These are phyloP conservation scores for Cydia splendana DNA, from an alignment of 1,140 invertebrate species.

Conservation along the genomic window DNA sequence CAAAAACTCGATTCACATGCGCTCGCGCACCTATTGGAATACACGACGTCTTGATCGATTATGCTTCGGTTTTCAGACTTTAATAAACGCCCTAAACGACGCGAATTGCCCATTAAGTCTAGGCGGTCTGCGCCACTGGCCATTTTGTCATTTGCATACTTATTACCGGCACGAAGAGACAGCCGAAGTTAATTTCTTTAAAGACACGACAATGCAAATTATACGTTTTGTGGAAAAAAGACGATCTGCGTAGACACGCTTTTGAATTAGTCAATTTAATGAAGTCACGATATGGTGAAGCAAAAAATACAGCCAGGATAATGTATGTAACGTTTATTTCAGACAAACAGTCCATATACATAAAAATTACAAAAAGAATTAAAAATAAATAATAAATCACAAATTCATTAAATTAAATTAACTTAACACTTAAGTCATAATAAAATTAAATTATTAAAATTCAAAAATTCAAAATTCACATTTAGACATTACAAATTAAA, in stretches of 20 bases:
- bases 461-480: too few relatives aligned
- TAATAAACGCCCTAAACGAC: not conserved
- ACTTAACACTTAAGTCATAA: too few relatives aligned
- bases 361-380: too few relatives aligned
- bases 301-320: too few relatives aligned
- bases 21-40: not conserved
- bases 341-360: too few relatives aligned
- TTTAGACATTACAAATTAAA: too few relatives aligned
- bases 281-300: not conserved
- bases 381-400: too few relatives aligned
- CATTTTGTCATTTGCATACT: conserved; percentile 14
- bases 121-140: not conserved
- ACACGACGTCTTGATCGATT: not conserved
- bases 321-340: too few relatives aligned
- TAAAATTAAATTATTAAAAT: too few relatives aligned
- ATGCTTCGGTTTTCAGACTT: not conserved
- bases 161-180: conserved; percentile 7
- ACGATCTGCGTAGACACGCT: not conserved
- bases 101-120: conserved; percentile 4
- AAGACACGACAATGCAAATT: conserved; percentile 10
- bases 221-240: not conserved
- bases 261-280: not conserved
- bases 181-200: not conserved
- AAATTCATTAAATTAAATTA: too few relatives aligned
- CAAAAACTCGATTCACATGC: not conserved